A percentile compares a stretch with the other conserved stretches of the same genome.
Evolutionary conservation across 2,113 vertebrate species (phyloP).

Genomic region (Cochlearius cochlearius): DNA sequence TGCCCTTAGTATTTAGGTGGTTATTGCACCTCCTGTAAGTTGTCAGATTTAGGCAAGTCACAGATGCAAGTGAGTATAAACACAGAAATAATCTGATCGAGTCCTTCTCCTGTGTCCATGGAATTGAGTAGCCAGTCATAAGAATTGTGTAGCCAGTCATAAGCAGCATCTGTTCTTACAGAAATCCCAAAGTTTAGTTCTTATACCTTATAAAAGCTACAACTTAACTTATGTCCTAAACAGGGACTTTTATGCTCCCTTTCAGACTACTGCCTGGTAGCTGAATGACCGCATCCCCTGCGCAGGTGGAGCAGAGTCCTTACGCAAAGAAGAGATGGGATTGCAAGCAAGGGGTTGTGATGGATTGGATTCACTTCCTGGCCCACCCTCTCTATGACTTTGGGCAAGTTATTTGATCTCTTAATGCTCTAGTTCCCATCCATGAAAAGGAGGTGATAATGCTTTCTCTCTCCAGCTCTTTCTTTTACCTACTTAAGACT

Average conservation of each 20-base stretch:
- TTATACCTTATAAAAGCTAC: not conserved
- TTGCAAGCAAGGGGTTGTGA: not conserved
- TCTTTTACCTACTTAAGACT: not conserved
- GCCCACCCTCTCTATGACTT: not conserved
- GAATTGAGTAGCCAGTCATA: not conserved
- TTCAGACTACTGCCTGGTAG: not conserved
- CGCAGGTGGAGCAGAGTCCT: not conserved
- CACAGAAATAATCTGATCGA: not conserved
- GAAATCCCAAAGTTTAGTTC: not conserved
- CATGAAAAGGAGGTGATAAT: constrained; percentile 10
- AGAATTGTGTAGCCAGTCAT: not conserved
- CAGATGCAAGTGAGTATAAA: not conserved
- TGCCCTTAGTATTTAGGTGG: not conserved
- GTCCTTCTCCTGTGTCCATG: not conserved
- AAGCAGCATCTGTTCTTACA: not conserved
- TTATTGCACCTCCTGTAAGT: not conserved
- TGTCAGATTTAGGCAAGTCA: not conserved
- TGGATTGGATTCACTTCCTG: constrained; percentile 29
- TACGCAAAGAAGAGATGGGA: not conserved
- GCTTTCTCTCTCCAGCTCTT: constrained; percentile 27
- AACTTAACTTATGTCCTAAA: not conserved
- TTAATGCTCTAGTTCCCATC: constrained; percentile 21
- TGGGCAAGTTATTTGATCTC: constrained; percentile 35
- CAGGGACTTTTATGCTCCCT: not conserved
- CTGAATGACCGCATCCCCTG: not conserved